Conservation (phyloP, 1,140 invertebrate genomes). For the Formica selysi region DNA sequence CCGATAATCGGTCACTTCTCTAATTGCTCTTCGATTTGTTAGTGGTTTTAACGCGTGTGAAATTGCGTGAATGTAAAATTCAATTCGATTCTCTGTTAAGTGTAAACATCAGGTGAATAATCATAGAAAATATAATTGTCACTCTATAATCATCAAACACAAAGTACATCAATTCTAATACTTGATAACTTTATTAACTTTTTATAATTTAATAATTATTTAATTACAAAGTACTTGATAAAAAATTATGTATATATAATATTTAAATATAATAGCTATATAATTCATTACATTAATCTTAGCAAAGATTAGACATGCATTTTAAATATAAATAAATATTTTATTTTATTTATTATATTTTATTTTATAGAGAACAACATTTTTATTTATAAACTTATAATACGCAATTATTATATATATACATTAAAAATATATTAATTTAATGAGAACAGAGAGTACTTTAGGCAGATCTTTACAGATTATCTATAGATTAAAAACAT, state of each 20-base stretch:
- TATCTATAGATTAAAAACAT: not conserved
- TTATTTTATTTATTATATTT: not conserved
- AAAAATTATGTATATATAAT: not conserved
- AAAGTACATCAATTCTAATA: not conserved
- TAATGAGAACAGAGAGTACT: too few species aligned
- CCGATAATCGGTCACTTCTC: slow-evolving; percentile 57
- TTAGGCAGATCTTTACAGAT: too few species aligned
- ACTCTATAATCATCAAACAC: not conserved
- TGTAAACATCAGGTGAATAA: not conserved
- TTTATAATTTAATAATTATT: not conserved
- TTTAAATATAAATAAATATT: not conserved
- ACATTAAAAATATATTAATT: not conserved
- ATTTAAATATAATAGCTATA: not conserved
- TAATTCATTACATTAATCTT: not conserved
- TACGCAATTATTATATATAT: not conserved
- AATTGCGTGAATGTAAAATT: slow-evolving; percentile 32
- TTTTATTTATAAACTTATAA: not conserved
- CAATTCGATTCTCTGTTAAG: not conserved
- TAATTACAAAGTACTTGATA: not conserved
- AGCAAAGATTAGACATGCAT: not conserved
- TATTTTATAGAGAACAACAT: too few species aligned
- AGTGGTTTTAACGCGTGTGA: slow-evolving; percentile 42
- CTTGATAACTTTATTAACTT: not conserved
- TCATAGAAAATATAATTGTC: not conserved
- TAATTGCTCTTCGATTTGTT: slow-evolving; percentile 66